Base-by-base conservation (phyloP, 1,140 invertebrate species). In the Sitodiplosis mosellana region DNA sequence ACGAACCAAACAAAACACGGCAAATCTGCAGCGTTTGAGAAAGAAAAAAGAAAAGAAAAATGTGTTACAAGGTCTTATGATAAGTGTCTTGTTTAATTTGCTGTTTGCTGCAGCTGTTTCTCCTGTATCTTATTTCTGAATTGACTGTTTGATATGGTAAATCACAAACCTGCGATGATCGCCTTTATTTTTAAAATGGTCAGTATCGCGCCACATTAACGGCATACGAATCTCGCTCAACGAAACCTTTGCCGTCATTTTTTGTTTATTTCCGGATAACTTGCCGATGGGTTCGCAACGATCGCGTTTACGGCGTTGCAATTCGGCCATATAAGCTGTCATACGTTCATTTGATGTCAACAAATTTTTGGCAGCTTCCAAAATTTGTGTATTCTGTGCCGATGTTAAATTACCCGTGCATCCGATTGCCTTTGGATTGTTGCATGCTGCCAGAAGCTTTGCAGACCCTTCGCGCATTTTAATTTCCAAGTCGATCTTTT, bases 151-250 rank as follows among this genome's bases (percentile, higher is more conserved):
- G n/a, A n/a, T n/a, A n/a, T n/a, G n/a, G n/a, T n/a, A n/a, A n/a
- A n/a, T n/a, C n/a, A n/a, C n/a, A n/a, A n/a, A n/a, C n/a, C n/a
- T 65, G 41, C 78, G 59, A 58, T 80, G 75, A 61, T 81, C 78
- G 21, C 79, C 78, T 52, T 78, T 77, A 60, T 81, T 81, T 58
- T 81, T 81, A 55, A 81, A 82, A 55, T 82, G 77, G 57, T 82
- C 79, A 0, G 71, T 72, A 57, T 82, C 78, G 49, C 77, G 72
- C 79, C 79, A 83, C 64, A 82, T 80, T 27, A 83, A 57, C 0
- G 80, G 80, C 55, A 83, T 75, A 27, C 80, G 64, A 7, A 83
- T 63, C 58, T 83, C 78, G 47, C 72, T 70, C 46, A 75, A 53
- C 18, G 68, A 72, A n/a, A 74, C 61, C 48, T 64, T 59, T 0